phyloP scores from a whole-genome alignment of 2,888 invertebrate species.

The Lydus trimaculatus region DNA sequence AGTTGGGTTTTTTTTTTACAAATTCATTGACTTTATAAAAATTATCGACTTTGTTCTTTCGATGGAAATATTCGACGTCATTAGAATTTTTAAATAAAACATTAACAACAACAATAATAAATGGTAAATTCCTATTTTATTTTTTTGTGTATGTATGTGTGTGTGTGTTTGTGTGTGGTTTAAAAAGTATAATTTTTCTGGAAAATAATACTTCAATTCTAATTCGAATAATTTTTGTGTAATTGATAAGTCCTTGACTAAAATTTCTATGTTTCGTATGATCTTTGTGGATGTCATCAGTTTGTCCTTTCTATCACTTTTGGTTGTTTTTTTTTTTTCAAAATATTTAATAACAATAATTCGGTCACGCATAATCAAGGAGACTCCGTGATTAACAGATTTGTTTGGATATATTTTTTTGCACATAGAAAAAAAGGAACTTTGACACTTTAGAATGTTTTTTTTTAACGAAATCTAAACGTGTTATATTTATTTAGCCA shows the following conservation, averaged over 20 bases:
- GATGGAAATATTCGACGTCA: neutral
- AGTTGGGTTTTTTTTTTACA: neutral
- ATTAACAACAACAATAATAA: too few relatives aligned
- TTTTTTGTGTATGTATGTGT: too few relatives aligned
- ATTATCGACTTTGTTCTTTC: neutral
- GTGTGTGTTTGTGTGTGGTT: neutral
- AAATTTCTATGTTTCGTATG: neutral
- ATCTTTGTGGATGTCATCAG: slow-evolving; percentile 3
- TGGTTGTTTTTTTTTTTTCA: neutral
- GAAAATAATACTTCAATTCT: neutral
- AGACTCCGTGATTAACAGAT: neutral
- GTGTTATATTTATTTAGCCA: neutral
- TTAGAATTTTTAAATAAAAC: neutral
- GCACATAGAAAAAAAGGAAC: neutral
- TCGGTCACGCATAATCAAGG: neutral
- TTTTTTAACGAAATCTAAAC: neutral
- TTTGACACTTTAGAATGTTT: neutral
- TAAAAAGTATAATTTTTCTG: neutral
- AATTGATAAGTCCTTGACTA: slow-evolving; percentile 6
- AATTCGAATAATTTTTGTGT: neutral
- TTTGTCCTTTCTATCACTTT: neutral
- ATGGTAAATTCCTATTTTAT: too few relatives aligned
- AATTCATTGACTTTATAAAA: neutral
- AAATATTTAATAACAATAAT: neutral
- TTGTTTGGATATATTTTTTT: neutral